Evolutionary conservation across 2,888 invertebrate genomes (phyloP).

Genomic region (Petrolisthes manimaculis): DNA sequence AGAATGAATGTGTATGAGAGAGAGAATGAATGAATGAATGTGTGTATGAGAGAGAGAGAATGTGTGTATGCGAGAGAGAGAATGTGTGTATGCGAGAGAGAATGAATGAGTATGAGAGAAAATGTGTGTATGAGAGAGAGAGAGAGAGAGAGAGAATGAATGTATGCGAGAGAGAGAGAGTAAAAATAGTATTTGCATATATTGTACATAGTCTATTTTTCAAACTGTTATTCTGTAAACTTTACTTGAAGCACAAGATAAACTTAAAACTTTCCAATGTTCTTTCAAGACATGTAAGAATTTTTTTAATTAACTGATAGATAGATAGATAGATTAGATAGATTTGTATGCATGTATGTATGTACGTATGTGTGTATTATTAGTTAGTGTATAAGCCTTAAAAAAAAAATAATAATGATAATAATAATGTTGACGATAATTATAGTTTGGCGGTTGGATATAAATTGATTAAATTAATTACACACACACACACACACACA

Average conservation of each 20-base stretch:
- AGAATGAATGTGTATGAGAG: too few species aligned
- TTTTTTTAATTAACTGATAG: neutral
- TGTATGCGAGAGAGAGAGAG: neutral
- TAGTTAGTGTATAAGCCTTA: slow-evolving; percentile 13
- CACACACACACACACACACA: too few species aligned
- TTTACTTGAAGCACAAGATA: slow-evolving; percentile 9
- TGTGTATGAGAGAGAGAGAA: too few species aligned
- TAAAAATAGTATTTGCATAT: slow-evolving; percentile 9
- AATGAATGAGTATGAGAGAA: too few species aligned
- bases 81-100: too few species aligned
- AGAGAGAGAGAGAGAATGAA: neutral
- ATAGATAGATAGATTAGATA: neutral
- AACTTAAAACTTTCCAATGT: neutral
- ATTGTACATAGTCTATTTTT: slow-evolving; percentile 10
- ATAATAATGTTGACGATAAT: neutral
- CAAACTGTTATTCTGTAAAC: neutral
- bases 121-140: neutral
- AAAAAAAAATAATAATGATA: neutral
- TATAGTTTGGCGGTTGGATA: too few species aligned
- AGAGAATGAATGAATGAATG: too few species aligned
- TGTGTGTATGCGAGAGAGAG: too few species aligned
- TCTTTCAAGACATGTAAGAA: neutral
- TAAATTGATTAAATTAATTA: too few species aligned
- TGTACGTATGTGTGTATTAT: neutral
- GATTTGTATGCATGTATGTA: too few species aligned